Evolutionary conservation across 2,888 invertebrate species (phyloP).

Genomic region (Sabellastarte sp.): DNA sequence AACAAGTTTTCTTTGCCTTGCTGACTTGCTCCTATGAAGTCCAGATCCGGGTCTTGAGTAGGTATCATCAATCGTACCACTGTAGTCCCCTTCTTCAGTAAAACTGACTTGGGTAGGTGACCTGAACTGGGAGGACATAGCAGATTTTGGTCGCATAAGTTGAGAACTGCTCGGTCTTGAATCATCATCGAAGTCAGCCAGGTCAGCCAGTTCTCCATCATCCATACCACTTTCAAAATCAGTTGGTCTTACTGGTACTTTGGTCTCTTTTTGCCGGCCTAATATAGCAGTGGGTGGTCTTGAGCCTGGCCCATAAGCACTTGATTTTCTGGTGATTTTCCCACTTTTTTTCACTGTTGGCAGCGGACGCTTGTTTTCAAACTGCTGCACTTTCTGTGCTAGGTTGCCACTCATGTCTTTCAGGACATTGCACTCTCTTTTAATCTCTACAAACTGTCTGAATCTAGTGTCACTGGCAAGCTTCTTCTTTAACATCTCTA

Average conservation of each 20-base stretch:
- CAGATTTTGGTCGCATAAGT: too few relatives aligned
- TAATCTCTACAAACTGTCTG: constrained; percentile 20
- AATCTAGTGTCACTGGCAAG: constrained; percentile 17
- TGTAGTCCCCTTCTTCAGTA: too few relatives aligned
- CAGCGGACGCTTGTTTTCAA: neutral
- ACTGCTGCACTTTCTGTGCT: neutral
- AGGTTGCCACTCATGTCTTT: constrained; percentile 7
- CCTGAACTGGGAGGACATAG: too few relatives aligned
- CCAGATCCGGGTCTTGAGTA: too few relatives aligned
- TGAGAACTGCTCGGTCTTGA: neutral
- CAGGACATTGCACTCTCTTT: constrained; percentile 19
- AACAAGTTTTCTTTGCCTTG: too few relatives aligned
- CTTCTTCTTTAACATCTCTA: constrained; percentile 12
- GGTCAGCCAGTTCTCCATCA: neutral
- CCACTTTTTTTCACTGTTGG: neutral
- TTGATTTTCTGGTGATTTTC: neutral
- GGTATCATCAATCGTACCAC: too few relatives aligned
- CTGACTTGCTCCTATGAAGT: too few relatives aligned
- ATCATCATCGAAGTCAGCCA: neutral
- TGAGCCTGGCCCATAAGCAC: neutral
- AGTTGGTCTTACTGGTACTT: neutral
- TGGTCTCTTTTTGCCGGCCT: neutral
- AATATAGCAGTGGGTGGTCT: neutral
- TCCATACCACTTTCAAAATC: neutral
- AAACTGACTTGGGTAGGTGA: too few relatives aligned